Evolutionary conservation across 2,113 vertebrate genomes (phyloP).

Genomic region (Sardina pilchardus): DNA sequence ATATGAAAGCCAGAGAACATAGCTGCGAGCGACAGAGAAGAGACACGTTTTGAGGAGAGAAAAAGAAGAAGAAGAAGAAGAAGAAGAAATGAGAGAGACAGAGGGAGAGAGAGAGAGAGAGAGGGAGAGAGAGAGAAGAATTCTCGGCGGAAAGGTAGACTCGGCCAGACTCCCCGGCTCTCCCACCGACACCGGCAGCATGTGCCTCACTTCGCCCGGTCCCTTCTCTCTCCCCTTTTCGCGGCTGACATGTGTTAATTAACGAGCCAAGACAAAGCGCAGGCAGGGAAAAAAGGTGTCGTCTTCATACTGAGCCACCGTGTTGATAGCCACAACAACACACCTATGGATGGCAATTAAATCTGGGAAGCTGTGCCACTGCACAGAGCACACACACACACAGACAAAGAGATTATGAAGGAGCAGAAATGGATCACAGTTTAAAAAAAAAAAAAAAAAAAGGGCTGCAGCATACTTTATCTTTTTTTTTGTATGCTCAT

Average conservation of each 20-base stretch:
- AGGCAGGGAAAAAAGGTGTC: slow-evolving; percentile 30
- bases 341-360: slow-evolving; percentile 52
- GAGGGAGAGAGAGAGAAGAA: not conserved
- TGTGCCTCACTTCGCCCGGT: not conserved
- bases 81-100: not conserved
- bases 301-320: slow-evolving; percentile 47
- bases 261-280: slow-evolving; percentile 58
- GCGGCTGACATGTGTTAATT: slow-evolving; percentile 71
- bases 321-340: slow-evolving; percentile 58
- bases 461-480: not conserved
- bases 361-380: not conserved
- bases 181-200: not conserved
- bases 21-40: slow-evolving; percentile 58
- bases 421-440: no score
- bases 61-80: not conserved
- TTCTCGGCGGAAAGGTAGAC: not conserved
- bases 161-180: not conserved
- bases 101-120: not conserved
- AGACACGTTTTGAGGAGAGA: slow-evolving; percentile 46
- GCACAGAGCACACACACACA: not conserved
- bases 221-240: slow-evolving; percentile 34
- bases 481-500: not conserved
- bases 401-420: not conserved
- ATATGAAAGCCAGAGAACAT: slow-evolving; percentile 57
- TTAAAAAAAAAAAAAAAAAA: not conserved